Percentiles rank a stretch among this genome's conserved stretches.
These are phyloP conservation scores for Oryzias dopingdopingensis DNA, from an alignment of 2,797 vertebrate species.

Conservation along the genomic window DNA sequence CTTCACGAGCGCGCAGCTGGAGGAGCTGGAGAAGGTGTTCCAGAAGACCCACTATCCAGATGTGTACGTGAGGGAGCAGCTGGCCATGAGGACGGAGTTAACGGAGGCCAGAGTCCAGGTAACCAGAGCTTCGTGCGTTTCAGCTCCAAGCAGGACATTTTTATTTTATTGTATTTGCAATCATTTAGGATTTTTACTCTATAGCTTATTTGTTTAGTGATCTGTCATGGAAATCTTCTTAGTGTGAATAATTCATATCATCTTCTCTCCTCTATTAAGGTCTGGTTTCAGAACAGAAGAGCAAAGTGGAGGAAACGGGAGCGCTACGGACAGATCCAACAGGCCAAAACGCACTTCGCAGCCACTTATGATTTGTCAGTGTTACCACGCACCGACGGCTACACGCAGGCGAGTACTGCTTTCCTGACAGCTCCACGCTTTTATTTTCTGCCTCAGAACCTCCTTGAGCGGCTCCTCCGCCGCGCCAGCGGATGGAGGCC, in stretches of 20 bases:
- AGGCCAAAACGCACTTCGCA: conserved; percentile 95
- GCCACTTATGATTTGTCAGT: conserved; percentile 95
- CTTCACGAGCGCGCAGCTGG: conserved; percentile 94
- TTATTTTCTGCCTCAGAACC: neutral
- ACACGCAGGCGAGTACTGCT: conserved; percentile 84
- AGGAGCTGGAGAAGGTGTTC: conserved; percentile 98
- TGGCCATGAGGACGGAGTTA: conserved; percentile 95
- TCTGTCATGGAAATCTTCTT: no score
- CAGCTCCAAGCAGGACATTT: neutral
- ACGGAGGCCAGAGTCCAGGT: conserved; percentile 99
- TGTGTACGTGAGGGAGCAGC: conserved; percentile 96
- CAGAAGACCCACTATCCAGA: conserved; percentile 99
- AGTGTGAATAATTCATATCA: neutral
- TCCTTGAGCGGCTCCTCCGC: neutral
- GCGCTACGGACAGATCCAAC: conserved; percentile 97
- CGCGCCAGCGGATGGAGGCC: no score
- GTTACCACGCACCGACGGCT: conserved; percentile 91
- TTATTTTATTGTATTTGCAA: neutral
- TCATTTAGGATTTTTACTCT: no score
- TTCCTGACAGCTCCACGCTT: fast-evolving
- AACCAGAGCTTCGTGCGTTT: conserved; percentile 14
- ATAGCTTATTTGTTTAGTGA: no score
- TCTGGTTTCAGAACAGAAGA: conserved; percentile 99
- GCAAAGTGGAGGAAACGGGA: conserved; percentile 98
- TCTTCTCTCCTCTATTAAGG: conserved; percentile 65